These are phyloP conservation scores for Actinostola sp. DNA, from an alignment of 92 coral and sea anemone species.

Conservation along the genomic window DNA sequence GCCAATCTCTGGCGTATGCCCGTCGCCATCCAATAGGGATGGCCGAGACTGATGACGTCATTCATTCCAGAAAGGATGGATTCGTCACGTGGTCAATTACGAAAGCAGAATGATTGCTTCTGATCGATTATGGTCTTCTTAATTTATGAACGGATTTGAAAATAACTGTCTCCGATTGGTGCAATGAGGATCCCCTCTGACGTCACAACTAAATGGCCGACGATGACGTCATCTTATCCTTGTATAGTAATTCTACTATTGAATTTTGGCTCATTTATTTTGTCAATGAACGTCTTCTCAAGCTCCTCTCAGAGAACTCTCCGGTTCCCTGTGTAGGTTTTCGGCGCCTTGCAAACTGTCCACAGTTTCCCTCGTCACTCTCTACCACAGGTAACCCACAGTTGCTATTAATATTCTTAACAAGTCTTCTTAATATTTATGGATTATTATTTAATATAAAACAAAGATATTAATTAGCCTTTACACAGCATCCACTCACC, in stretches of 20 bases:
- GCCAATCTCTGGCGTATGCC: not conserved
- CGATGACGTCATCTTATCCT: slow-evolving; percentile 4
- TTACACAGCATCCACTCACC: not conserved
- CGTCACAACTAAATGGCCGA: not conserved
- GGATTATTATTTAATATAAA: too few species aligned
- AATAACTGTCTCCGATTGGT: not conserved
- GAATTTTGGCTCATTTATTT: too few species aligned
- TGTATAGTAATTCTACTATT: too few species aligned
- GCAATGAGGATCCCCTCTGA: not conserved
- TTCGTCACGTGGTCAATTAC: not conserved
- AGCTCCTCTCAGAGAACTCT: too few species aligned
- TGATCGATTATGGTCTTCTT: not conserved
- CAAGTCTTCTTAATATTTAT: too few species aligned
- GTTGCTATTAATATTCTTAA: not conserved
- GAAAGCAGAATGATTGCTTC: not conserved
- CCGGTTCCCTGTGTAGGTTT: slow-evolving; percentile 1
- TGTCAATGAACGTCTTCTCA: too few species aligned
- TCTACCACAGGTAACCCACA: not conserved
- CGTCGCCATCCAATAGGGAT: not conserved
- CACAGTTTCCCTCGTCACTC: not conserved
- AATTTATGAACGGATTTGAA: not conserved
- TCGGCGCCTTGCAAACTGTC: not conserved
- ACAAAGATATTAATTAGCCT: too few species aligned
- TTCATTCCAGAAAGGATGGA: not conserved
- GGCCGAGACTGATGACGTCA: slow-evolving; percentile 6